Evolutionary conservation across 92 coral and sea anemone genomes (phyloP), one percentile per base, ranked within the genome.

Genomic region (Pocillopora meandrina): DNA sequence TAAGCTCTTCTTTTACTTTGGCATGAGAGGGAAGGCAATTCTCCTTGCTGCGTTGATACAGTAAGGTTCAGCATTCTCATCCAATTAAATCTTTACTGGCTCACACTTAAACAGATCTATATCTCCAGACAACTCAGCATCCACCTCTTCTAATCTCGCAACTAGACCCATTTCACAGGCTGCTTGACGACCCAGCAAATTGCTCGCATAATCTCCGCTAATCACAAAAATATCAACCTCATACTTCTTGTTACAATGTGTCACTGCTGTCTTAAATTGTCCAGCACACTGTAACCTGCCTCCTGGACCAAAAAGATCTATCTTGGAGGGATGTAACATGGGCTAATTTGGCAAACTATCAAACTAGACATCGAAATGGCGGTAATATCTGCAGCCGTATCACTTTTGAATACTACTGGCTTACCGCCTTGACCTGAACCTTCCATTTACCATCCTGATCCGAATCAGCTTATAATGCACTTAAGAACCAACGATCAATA

Each of bases 1-100:
- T 79, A 34, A 77, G 15, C 20, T 70, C 19, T 34, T 31, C 55
- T 76, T 85, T 7, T 77, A 76, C 67, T 74, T 64, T 65, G 49
- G 56, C 66, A 76, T 57, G 55, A 57, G 18, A 76, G 83, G 11
- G 76, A 31, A 13, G 72, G 60, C 61, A 83, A 71, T 34, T 83
- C 52, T 42, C 52, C 52, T 42, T 3, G 52, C 8, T 42, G 52
- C 4, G 52, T 7, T 2, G 52, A 42, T 42, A 42, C 52, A 42
- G 52, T 42, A 42, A 0, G 52, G 52, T 42, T 42, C 52, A 7
- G 8, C 52, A 42, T 42, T 42, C 8, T 2, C 52, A 7, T 42
- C 4, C 8, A 2, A 42, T 7, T 42, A 42, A 7, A 42, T 42
- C 26, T 31, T 65, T 65, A 65, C 36, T 18, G 70, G 70, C 26